phyloP scores from a whole-genome alignment of 2,113 vertebrate species.

The Psammodynastes pulverulentus region DNA sequence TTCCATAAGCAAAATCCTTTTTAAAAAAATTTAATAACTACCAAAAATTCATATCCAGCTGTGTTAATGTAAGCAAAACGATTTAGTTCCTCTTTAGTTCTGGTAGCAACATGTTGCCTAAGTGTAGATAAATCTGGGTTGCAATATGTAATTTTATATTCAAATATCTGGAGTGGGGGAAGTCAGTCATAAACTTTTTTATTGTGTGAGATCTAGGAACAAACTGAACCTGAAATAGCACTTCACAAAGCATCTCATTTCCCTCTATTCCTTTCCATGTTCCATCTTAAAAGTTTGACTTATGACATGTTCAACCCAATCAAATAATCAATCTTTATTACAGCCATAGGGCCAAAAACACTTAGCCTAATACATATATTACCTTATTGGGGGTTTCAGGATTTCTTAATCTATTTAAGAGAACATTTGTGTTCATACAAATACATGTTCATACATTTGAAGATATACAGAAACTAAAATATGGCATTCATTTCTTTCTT shows the following conservation, averaged over 20 bases:
- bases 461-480: not conserved
- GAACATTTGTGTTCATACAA: not conserved
- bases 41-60: not conserved
- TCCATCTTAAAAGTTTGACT: not conserved
- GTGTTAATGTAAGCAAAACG: not conserved
- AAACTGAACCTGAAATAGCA: not conserved
- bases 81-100: not conserved
- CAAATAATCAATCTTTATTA: not conserved
- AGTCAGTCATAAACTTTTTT: not conserved
- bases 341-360: not conserved
- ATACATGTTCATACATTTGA: conserved; percentile 2
- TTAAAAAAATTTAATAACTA: not conserved
- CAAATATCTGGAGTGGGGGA: not conserved
- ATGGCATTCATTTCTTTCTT: not conserved
- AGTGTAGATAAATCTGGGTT: not conserved
- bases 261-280: not conserved
- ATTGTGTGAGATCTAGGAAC: not conserved
- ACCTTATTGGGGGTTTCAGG: not conserved
- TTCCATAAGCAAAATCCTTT: not conserved
- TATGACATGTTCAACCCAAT: not conserved
- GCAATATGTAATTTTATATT: not conserved
- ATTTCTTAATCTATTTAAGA: not conserved
- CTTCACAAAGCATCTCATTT: not conserved
- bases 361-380: not conserved
- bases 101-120: not conserved